Evolutionary conservation across 2,113 vertebrate genomes (phyloP).

Genomic region (Hippocampus comes): DNA sequence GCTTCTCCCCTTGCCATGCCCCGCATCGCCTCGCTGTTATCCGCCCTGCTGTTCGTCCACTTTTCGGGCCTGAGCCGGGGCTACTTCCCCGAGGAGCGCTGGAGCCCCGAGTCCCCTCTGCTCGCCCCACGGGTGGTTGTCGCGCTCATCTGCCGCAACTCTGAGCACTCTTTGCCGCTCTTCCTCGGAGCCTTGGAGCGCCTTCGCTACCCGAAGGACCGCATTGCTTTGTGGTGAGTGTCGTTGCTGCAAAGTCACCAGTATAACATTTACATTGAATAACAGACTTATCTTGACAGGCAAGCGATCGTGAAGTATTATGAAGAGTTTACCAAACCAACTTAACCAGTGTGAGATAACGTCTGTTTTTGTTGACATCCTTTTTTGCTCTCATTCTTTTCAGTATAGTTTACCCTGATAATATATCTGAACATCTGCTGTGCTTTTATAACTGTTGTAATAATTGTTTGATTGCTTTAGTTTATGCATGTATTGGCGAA

Average conservation of each 20-base stretch:
- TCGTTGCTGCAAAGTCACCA: neutral
- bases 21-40: conserved; percentile 49
- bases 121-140: conserved; percentile 79
- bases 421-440: neutral
- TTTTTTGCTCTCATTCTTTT: neutral
- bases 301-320: neutral
- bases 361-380: neutral
- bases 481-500: neutral
- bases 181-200: conserved; percentile 79
- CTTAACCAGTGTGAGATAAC: neutral
- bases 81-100: conserved; percentile 87
- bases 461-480: neutral
- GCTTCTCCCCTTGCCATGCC: conserved; percentile 57
- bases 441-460: neutral
- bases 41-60: conserved; percentile 60
- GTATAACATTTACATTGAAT: neutral
- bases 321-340: neutral
- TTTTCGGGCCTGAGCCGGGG: conserved; percentile 55
- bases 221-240: conserved; percentile 82
- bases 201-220: conserved; percentile 80
- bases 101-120: conserved; percentile 81
- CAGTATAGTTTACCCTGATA: neutral
- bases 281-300: neutral
- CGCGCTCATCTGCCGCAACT: conserved; percentile 82
- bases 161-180: conserved; percentile 80